Percentiles rank a stretch among this genome's conserved stretches.
Conservation (phyloP, 2,888 invertebrate species). For the Chymomyza amoena region DNA sequence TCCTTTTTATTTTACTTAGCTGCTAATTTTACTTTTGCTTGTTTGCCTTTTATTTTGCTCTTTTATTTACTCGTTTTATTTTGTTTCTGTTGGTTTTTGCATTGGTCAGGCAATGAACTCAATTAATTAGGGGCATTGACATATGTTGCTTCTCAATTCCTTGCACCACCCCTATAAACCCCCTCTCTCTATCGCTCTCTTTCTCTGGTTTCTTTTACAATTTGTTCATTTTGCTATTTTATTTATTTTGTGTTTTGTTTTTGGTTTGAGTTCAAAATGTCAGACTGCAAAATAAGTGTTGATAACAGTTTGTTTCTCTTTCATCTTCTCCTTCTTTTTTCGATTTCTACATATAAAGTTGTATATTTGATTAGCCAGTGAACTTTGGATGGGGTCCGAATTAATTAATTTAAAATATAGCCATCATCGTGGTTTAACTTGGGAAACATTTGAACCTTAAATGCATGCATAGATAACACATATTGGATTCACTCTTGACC, state of each 20-base stretch:
- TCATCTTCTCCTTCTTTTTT: background rate
- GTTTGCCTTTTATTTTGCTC: conserved; percentile 12
- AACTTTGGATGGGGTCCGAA: background rate
- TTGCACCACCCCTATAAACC: too few species aligned
- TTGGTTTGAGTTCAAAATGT: conserved; percentile 38
- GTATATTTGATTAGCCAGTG: background rate
- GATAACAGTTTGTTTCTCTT: background rate
- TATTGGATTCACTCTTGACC: too few species aligned
- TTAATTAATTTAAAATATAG: background rate
- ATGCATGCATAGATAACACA: too few species aligned
- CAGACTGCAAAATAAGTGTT: conserved; percentile 34
- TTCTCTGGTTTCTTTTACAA: background rate
- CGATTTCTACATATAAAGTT: background rate
- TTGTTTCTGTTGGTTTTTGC: conserved; percentile 5
- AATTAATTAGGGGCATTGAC: conserved; percentile 64
- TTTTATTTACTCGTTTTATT: conserved; percentile 2
- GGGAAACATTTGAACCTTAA: background rate
- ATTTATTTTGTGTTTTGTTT: background rate
- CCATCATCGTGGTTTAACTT: background rate
- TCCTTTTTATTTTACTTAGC: conserved; percentile 5
- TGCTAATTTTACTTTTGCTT: conserved; percentile 20
- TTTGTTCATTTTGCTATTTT: background rate
- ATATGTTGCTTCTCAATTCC: conserved; percentile 19
- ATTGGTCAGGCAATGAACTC: conserved; percentile 60
- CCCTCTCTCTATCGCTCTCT: background rate